Evolutionary conservation across 2,797 vertebrate species (phyloP).

Genomic region (Ispidina lecontei): DNA sequence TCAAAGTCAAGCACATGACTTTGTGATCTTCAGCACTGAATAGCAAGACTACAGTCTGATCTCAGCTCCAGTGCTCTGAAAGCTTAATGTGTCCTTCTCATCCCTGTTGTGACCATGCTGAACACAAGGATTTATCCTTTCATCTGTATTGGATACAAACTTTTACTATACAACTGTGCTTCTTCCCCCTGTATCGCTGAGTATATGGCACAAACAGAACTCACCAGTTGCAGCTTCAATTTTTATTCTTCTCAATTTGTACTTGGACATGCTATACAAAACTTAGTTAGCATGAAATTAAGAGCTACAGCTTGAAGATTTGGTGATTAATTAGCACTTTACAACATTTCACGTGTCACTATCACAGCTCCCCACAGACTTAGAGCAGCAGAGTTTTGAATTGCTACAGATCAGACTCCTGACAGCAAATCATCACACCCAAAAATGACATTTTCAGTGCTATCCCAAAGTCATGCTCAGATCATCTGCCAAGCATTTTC

Average conservation of each 20-base stretch:
- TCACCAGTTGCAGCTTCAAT: background rate
- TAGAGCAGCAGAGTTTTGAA: background rate
- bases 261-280: background rate
- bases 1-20: too few relatives aligned
- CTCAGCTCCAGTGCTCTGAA: too few relatives aligned
- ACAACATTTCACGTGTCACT: background rate
- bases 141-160: background rate
- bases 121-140: background rate
- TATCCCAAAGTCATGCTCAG: background rate
- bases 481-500: background rate
- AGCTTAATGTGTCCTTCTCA: background rate
- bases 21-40: too few relatives aligned
- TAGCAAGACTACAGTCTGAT: too few relatives aligned
- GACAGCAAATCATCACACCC: background rate
- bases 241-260: background rate
- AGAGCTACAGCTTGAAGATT: background rate
- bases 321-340: background rate
- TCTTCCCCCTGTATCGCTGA: rapidly evolving
- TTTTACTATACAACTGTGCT: background rate
- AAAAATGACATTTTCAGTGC: background rate
- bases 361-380: background rate
- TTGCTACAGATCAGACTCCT: background rate
- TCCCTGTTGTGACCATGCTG: too few relatives aligned
- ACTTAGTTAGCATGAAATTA: background rate
- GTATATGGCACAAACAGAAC: background rate